Conservation (phyloP, 1,140 invertebrate genomes). For the Trypoxylus dichotomus region DNA sequence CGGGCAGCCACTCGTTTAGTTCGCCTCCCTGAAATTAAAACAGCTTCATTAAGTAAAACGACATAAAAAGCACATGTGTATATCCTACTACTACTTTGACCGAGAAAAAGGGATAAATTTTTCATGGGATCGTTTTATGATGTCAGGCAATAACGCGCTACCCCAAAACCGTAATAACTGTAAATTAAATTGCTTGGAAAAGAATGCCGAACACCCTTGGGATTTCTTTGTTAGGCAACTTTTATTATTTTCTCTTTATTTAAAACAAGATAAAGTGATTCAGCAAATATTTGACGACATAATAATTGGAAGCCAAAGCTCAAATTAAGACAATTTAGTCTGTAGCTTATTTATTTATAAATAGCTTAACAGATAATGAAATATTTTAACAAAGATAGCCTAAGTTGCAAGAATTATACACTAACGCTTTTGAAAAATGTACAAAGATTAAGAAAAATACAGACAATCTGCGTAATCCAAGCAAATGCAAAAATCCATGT, state of each 20-base stretch:
- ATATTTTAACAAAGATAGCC: no score
- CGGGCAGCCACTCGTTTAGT: not conserved
- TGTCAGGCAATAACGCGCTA: not conserved
- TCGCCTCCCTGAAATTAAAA: constrained; percentile 10
- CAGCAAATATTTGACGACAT: no score
- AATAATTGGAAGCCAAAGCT: no score
- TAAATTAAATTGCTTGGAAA: constrained; percentile 3
- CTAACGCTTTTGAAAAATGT: no score
- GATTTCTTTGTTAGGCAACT: not conserved
- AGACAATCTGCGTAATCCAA: no score
- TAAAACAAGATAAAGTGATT: not conserved
- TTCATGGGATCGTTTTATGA: not conserved
- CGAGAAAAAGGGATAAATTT: not conserved
- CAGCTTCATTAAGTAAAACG: not conserved
- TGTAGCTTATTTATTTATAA: no score
- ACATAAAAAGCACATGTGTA: not conserved
- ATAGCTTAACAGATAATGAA: no score
- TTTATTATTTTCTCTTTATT: not conserved
- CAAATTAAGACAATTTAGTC: no score
- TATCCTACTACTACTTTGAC: not conserved
- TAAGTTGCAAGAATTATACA: no score
- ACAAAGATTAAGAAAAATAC: no score
- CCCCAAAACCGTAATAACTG: not conserved
- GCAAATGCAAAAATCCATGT: no score
- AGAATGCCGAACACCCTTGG: not conserved